Conservation (phyloP, 2,797 vertebrate genomes). For the Balearica regulorum region DNA sequence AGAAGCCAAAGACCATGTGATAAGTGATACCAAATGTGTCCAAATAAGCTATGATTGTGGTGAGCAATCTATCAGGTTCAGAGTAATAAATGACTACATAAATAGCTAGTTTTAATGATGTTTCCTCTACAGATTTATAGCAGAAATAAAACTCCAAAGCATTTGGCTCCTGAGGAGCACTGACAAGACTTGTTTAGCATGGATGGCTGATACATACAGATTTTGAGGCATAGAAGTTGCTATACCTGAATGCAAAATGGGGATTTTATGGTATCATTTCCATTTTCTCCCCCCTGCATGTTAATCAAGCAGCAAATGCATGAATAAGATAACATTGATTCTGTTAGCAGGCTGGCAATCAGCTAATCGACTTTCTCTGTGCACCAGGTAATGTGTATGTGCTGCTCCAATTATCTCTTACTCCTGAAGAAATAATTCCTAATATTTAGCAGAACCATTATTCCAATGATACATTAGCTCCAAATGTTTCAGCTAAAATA, state of each 20-base stretch:
- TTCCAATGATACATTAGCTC: background rate
- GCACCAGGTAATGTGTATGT: background rate
- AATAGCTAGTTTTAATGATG: conserved; percentile 20
- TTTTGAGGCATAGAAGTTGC: background rate
- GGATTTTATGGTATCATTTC: background rate
- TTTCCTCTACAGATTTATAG: conserved; percentile 7
- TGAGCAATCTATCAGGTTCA: background rate
- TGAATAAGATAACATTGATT: background rate
- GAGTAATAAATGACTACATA: background rate
- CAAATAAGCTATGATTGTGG: background rate
- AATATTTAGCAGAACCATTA: background rate
- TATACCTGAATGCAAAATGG: background rate
- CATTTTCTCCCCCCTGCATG: background rate
- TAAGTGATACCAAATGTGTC: background rate
- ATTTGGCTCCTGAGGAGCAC: background rate
- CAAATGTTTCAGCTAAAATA: background rate
- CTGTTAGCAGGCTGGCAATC: background rate
- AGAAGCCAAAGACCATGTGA: background rate
- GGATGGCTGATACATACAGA: background rate
- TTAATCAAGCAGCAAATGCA: conserved; percentile 13
- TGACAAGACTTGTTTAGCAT: background rate
- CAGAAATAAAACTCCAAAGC: background rate
- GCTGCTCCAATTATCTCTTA: background rate
- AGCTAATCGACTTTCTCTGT: background rate
- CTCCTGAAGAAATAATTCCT: background rate